These are phyloP conservation scores for Leguminivora glycinivorella DNA, from an alignment of 1,140 invertebrate species.

Conservation along the genomic window DNA sequence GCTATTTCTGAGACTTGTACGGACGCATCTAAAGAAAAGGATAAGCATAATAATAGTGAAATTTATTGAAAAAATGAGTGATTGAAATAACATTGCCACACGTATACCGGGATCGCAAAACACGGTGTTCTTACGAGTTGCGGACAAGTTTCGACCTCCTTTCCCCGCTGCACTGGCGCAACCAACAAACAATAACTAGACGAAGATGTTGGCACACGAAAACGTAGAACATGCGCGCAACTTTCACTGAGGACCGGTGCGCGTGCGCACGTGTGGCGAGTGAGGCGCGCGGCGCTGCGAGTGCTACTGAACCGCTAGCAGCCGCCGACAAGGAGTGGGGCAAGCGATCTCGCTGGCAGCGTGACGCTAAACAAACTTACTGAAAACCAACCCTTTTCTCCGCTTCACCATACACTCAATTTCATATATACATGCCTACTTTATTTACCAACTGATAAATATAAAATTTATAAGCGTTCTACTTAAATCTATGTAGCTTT, in stretches of 20 bases:
- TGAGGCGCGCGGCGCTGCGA: conserved; percentile 61
- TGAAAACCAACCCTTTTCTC: conserved; percentile 52
- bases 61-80: conserved; percentile 25
- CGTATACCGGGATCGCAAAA: conserved; percentile 53
- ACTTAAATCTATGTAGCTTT: too few species aligned
- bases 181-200: conserved; percentile 74
- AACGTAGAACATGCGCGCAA: conserved; percentile 69
- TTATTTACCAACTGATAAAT: neutral
- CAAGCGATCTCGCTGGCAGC: conserved; percentile 40
- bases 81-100: conserved; percentile 51
- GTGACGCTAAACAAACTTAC: conserved; percentile 47
- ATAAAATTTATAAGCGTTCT: too few species aligned
- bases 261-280: conserved; percentile 55
- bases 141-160: conserved; percentile 69
- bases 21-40: neutral
- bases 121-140: conserved; percentile 59
- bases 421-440: too few species aligned
- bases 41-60: conserved; percentile 9
- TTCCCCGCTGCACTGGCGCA: conserved; percentile 75
- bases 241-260: conserved; percentile 63
- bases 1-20: neutral
- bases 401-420: neutral
- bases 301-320: conserved; percentile 54
- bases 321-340: conserved; percentile 44
- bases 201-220: conserved; percentile 68